These are phyloP conservation scores for Caloenas nicobarica DNA, from an alignment of 2,113 vertebrate species.

Conservation along the genomic window DNA sequence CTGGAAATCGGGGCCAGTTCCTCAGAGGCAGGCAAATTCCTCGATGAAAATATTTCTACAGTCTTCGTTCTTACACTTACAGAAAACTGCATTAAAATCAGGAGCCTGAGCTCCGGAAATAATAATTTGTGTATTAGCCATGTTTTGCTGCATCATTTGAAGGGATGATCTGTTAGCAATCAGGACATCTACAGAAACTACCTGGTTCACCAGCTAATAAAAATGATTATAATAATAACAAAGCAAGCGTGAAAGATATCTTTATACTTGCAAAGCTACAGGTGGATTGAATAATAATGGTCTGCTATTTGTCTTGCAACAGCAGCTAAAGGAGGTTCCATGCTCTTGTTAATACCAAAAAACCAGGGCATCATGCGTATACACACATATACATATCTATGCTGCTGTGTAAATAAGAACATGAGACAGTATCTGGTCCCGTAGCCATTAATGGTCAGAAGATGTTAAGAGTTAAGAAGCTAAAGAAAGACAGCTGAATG, in stretches of 20 bases:
- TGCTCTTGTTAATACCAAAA: not conserved
- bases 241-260: not conserved
- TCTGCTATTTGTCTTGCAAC: slow-evolving; percentile 7
- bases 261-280: not conserved
- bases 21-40: not conserved
- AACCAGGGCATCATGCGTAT: not conserved
- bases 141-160: not conserved
- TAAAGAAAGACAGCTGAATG: not conserved
- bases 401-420: not conserved
- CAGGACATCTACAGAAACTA: not conserved
- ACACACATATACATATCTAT: fast-evolving
- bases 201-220: not conserved
- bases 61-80: not conserved
- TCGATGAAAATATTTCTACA: not conserved
- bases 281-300: not conserved
- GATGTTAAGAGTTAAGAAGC: not conserved
- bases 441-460: not conserved
- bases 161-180: not conserved
- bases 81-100: not conserved
- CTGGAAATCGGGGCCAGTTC: not conserved
- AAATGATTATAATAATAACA: slow-evolving; percentile 1
- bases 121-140: not conserved
- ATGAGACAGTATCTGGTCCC: not conserved
- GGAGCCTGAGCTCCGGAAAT: not conserved
- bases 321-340: not conserved